Evolutionary conservation across 1,140 invertebrate genomes (phyloP).

Genomic region (Sitobion miscanthi): DNA sequence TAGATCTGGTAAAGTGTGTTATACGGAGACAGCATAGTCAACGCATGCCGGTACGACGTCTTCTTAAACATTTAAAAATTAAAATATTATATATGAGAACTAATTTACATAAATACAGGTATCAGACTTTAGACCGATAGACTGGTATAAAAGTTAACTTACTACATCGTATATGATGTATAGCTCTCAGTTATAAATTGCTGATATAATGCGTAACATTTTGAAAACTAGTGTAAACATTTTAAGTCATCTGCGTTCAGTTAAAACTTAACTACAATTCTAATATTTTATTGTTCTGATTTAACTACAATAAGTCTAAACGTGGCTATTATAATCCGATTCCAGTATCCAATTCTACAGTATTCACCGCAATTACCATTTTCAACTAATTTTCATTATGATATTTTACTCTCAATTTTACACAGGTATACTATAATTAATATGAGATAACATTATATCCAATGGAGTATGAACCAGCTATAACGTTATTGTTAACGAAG

Average conservation of each 20-base stretch:
- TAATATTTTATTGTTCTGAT: background rate
- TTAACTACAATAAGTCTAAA: background rate
- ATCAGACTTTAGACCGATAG: background rate
- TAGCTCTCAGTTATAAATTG: background rate
- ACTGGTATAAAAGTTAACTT: background rate
- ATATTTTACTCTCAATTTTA: background rate
- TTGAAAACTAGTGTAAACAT: background rate
- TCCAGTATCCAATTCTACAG: background rate
- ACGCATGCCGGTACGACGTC: no score
- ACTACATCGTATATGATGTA: background rate
- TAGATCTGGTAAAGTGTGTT: background rate
- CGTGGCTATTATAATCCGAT: background rate
- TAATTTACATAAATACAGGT: background rate
- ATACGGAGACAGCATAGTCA: background rate
- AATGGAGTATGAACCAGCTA: background rate
- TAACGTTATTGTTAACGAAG: constrained; percentile 23
- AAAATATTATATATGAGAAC: background rate
- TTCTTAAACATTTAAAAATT: background rate
- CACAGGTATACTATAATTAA: background rate
- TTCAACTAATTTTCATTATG: background rate
- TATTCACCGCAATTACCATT: background rate
- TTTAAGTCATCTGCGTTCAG: background rate
- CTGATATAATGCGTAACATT: background rate
- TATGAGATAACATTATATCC: background rate
- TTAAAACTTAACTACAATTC: background rate